Evolutionary conservation across 2,113 vertebrate species (phyloP).

Genomic region (Mionectes macconnelli): DNA sequence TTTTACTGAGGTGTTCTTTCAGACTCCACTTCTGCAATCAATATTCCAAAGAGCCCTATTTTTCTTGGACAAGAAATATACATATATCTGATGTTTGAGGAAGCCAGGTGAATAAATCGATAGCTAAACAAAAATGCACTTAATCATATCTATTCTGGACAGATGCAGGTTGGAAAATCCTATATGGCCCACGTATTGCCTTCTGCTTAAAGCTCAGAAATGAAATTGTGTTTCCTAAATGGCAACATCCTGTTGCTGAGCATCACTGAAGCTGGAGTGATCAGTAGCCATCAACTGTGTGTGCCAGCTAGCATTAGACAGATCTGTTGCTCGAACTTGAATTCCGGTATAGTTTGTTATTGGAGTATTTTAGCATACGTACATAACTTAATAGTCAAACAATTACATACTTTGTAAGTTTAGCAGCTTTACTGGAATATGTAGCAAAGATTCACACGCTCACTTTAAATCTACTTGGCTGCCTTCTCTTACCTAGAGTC

Average conservation of each 20-base stretch:
- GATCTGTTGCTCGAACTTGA: not conserved
- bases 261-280: not conserved
- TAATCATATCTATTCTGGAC: slow-evolving; percentile 39
- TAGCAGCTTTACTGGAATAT: not conserved
- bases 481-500: not conserved
- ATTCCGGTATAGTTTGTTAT: not conserved
- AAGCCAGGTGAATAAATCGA: slow-evolving; percentile 55
- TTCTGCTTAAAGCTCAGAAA: not conserved
- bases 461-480: not conserved
- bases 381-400: not conserved
- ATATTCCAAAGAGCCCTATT: slow-evolving; percentile 15
- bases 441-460: not conserved
- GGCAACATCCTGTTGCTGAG: not conserved
- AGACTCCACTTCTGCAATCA: slow-evolving; percentile 20
- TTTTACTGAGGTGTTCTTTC: slow-evolving; percentile 3
- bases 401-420: not conserved
- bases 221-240: not conserved
- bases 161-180: slow-evolving; percentile 23
- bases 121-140: slow-evolving; percentile 45
- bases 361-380: not conserved
- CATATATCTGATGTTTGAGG: slow-evolving; percentile 14
- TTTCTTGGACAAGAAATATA: slow-evolving; percentile 45
- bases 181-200: not conserved
- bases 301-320: not conserved
- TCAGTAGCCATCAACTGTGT: not conserved